Evolutionary conservation across 2,888 invertebrate species (phyloP), one percentile per base, ranked within the genome.

Genomic region (Spisula solida): DNA sequence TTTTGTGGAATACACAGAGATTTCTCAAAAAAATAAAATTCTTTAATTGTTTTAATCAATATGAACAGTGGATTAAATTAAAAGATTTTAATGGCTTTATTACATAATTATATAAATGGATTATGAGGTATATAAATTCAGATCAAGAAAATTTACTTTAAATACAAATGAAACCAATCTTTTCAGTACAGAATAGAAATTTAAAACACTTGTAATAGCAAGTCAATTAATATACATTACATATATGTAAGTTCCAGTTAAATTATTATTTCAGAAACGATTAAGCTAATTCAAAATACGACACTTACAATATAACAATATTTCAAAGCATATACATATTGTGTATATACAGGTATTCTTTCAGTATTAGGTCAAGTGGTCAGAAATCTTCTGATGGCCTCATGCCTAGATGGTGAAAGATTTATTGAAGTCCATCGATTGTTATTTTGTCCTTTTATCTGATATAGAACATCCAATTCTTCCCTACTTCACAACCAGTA

Each of bases 371-470:
- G 75, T 75, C 75, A 75, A 75, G 75, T 75, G 75, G 29, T 75
- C 75, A 34, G 34, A 31, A 75, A 75, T 18, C 75, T 75, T 31
- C 31, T 60, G 29, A 34, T 31, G 14, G 75, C 20, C 31, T 31
- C 34, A 34, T 34, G 31, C 31, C 31, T 8, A 18, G 75, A 75
- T 75, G 75, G 75, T 75, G 29, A 75, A 34, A 34, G 31, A 75
- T 34, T 75, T 75, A 75, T 75, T 75, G 75, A 75, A 66, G 60
- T 66, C 75, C 31, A 75, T 75, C 18, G 16, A 75, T 34, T 75
- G 75, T 75, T 75, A 31, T 75, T 75, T 75, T 20, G 29, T 34
- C 75, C 75, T 75, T 75, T 75, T 75, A 75, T 75, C 75, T 25
- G 75, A 31, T 34, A 75, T 31, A 41, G 2, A 75, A 75, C 75